Evolutionary conservation across 2,797 vertebrate genomes (phyloP).

Genomic region (Octomys mimax): DNA sequence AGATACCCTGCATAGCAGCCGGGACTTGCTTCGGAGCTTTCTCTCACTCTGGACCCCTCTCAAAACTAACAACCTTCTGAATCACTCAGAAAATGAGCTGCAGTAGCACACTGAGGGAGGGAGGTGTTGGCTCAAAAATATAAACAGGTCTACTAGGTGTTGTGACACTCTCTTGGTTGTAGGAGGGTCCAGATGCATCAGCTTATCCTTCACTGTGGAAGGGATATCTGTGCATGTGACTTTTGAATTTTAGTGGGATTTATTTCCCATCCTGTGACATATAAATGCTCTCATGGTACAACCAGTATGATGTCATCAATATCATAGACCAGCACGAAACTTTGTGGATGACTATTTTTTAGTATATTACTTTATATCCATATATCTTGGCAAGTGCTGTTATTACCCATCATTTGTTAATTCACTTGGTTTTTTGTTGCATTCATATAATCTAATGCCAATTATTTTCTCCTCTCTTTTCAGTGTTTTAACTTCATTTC

Average conservation of each 20-base stretch:
- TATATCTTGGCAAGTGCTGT: background rate
- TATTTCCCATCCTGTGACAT: background rate
- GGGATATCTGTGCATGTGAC: background rate
- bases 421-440: background rate
- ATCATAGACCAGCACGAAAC: background rate
- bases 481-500: background rate
- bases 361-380: background rate
- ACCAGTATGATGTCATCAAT: background rate
- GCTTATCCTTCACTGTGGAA: background rate
- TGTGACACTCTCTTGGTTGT: background rate
- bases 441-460: background rate
- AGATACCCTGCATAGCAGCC: background rate
- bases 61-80: background rate
- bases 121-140: background rate
- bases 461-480: background rate
- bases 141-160: background rate
- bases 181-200: background rate
- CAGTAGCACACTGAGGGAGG: background rate
- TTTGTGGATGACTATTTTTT: background rate
- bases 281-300: background rate
- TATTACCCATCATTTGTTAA: background rate
- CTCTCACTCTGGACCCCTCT: background rate
- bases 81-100: background rate
- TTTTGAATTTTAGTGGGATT: background rate
- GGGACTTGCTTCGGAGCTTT: background rate